Percentiles rank a stretch among this genome's conserved stretches.
These are phyloP conservation scores for Stegastes partitus DNA, from an alignment of 2,113 vertebrate species.

Conservation along the genomic window DNA sequence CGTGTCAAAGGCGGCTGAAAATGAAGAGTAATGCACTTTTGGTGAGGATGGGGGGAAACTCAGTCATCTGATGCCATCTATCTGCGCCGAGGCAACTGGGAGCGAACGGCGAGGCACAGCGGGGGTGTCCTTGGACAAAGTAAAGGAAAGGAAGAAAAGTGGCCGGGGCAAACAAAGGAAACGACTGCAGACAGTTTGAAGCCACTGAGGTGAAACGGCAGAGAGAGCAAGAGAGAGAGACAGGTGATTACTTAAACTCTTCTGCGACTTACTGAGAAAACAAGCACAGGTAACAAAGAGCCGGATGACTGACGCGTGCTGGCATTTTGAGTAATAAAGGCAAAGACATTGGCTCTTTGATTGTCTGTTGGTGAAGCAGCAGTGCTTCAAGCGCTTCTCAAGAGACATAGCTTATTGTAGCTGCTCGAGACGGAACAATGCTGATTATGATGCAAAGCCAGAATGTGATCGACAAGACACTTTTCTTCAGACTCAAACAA, in stretches of 20 bases:
- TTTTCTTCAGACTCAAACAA: background rate
- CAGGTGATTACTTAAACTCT: constrained; percentile 57
- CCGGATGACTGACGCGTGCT: constrained; percentile 45
- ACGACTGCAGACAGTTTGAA: constrained; percentile 28
- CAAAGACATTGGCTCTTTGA: constrained; percentile 17
- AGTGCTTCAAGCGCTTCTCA: constrained; percentile 9
- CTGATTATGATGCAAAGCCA: constrained; percentile 12
- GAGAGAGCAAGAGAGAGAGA: constrained; percentile 25
- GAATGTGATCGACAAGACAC: background rate
- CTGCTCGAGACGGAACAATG: constrained; percentile 2
- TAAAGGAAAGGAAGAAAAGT: constrained; percentile 47
- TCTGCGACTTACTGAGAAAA: constrained; percentile 55
- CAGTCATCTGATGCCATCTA: constrained; percentile 69
- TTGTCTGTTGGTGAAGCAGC: constrained; percentile 15
- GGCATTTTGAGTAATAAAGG: constrained; percentile 29
- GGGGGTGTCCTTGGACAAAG: constrained; percentile 68
- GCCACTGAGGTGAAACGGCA: constrained; percentile 59
- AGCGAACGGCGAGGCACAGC: constrained; percentile 39
- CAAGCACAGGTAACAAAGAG: constrained; percentile 48
- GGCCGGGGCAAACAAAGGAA: constrained; percentile 52
- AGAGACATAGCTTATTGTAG: constrained; percentile 19
- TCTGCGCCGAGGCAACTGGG: constrained; percentile 56
- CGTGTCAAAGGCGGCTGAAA: constrained; percentile 43
- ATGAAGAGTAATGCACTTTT: constrained; percentile 77
- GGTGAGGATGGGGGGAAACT: constrained; percentile 48